Percentiles rank a stretch among this genome's conserved stretches.
These are phyloP conservation scores for Saguinus midas DNA, from an alignment of 2,113 vertebrate genomes.

Conservation along the genomic window DNA sequence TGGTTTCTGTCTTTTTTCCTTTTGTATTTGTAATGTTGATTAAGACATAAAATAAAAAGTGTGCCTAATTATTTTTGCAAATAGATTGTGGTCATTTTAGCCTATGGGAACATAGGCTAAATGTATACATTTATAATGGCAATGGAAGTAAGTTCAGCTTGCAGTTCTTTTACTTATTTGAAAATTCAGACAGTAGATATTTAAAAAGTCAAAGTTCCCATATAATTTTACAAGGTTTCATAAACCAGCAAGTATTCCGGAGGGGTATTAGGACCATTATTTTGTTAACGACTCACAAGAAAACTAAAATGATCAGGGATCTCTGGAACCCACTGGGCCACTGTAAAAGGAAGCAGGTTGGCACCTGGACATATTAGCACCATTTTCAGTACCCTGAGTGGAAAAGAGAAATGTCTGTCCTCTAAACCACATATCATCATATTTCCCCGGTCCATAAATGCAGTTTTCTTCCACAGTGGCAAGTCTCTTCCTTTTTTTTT, in stretches of 20 bases:
- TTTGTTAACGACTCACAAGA: background rate
- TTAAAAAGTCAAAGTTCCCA: background rate
- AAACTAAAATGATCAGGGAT: background rate
- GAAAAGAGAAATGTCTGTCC: background rate
- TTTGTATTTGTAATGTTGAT: constrained; percentile 47
- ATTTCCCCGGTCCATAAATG: background rate
- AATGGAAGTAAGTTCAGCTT: background rate
- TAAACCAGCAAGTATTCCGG: background rate
- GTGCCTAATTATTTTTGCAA: constrained; percentile 66
- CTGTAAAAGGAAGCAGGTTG: background rate
- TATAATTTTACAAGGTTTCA: background rate
- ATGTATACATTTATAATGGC: background rate
- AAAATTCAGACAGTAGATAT: background rate
- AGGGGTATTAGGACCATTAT: background rate
- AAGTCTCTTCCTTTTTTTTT: background rate
- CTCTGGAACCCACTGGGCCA: background rate
- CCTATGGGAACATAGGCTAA: background rate
- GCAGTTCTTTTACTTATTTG: constrained; percentile 43
- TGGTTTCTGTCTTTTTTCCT: background rate
- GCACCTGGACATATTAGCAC: background rate
- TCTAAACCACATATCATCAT: background rate
- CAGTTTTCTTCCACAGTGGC: background rate
- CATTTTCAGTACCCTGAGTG: background rate
- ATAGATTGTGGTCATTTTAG: constrained; percentile 41
- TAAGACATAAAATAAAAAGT: constrained; percentile 66